Conservation (phyloP, 2,797 vertebrate species). For the Margarornis squamiger region DNA sequence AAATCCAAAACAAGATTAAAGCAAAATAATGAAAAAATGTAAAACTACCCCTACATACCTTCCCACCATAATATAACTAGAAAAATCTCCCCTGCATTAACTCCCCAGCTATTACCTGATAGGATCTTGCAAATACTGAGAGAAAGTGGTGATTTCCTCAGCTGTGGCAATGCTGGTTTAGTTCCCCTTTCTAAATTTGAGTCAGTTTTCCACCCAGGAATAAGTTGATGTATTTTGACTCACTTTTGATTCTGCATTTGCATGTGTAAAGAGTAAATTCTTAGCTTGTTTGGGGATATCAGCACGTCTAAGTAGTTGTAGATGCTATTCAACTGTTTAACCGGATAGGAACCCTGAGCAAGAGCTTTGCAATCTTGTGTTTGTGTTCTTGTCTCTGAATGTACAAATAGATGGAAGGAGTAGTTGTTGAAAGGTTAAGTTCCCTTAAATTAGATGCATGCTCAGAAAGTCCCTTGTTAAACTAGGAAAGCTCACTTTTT, state of each 20-base stretch:
- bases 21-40: neutral
- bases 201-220: neutral
- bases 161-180: neutral
- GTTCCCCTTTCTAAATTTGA: neutral
- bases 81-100: neutral
- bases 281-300: neutral
- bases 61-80: neutral
- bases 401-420: neutral
- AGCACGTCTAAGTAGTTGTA: neutral
- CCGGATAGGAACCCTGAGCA: neutral
- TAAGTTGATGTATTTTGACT: neutral
- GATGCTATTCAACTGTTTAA: neutral
- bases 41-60: fast-evolving
- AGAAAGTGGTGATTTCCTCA: neutral
- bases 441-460: neutral
- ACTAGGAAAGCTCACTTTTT: neutral
- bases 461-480: neutral
- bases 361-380: neutral
- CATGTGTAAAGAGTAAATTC: neutral
- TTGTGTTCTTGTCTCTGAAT: neutral
- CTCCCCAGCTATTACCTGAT: neutral
- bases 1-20: neutral
- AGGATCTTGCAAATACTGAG: neutral
- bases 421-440: neutral
- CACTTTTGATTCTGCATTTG: neutral